These are phyloP conservation scores for Cephus nigrinus DNA, from an alignment of 2,888 invertebrate species.

Conservation along the genomic window DNA sequence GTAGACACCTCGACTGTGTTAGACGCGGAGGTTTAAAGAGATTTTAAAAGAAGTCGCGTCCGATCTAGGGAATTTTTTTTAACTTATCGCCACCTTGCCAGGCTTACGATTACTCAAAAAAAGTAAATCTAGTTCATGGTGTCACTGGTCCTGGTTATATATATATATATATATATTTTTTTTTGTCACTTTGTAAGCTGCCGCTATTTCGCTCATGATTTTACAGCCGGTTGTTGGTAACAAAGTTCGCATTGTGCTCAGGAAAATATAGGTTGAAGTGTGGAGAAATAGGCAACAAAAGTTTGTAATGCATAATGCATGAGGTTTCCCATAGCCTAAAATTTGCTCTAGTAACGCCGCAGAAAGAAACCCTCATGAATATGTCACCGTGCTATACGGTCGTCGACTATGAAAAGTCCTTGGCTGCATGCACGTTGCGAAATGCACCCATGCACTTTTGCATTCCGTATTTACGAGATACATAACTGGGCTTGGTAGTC, in stretches of 20 bases:
- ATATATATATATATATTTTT: not conserved
- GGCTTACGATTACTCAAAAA: not conserved
- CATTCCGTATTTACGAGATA: not conserved
- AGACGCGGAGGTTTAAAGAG: not conserved
- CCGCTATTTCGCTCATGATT: not conserved
- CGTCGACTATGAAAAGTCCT: conserved; percentile 21
- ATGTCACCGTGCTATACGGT: conserved; percentile 26
- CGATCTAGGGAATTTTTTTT: not conserved
- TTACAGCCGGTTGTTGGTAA: not conserved
- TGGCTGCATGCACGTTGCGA: conserved; percentile 6
- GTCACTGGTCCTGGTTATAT: not conserved
- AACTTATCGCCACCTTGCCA: not conserved
- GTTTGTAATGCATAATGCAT: conserved; percentile 36
- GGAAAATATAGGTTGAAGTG: conserved; percentile 15
- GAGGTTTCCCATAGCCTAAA: conserved; percentile 30
- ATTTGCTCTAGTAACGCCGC: conserved; percentile 39
- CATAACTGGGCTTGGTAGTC: not conserved
- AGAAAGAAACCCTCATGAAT: conserved; percentile 35
- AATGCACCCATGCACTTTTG: not conserved
- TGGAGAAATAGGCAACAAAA: conserved; percentile 31
- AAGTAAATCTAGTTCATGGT: not conserved
- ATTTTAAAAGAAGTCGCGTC: too few relatives aligned
- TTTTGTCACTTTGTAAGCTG: not conserved
- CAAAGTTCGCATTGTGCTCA: not conserved
- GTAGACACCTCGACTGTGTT: not conserved